Evolutionary conservation across 2,113 vertebrate species (phyloP).

Genomic region (Phodopus roborovskii): DNA sequence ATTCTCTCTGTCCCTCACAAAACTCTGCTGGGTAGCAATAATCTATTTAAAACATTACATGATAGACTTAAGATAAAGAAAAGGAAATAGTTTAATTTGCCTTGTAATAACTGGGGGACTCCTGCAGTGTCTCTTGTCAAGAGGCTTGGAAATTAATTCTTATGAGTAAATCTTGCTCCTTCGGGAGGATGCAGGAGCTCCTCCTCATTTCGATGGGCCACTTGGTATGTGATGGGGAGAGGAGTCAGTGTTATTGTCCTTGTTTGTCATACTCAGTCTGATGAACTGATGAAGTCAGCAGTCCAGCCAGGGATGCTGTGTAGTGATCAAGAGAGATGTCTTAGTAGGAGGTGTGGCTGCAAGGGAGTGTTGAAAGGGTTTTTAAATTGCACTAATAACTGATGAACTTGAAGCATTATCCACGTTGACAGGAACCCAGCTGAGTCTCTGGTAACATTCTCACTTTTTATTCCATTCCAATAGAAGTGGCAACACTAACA

Average conservation of each 20-base stretch:
- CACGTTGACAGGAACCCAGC: conserved; percentile 23
- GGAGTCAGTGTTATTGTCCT: not conserved
- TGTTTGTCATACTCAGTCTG: not conserved
- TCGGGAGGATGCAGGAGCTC: not conserved
- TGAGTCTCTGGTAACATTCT: conserved; percentile 26
- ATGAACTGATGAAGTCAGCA: not conserved
- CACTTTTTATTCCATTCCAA: conserved; percentile 51
- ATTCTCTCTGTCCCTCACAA: not conserved
- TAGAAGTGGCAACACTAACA: not conserved
- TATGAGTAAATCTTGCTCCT: not conserved
- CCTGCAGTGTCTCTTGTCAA: not conserved
- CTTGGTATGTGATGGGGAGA: not conserved
- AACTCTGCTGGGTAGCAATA: not conserved
- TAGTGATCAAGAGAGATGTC: conserved; percentile 38
- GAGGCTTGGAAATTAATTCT: not conserved
- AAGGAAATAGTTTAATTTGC: conserved; percentile 41
- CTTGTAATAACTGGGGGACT: not conserved
- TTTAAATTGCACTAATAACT: conserved; percentile 49
- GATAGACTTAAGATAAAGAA: not conserved
- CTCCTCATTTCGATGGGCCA: not conserved
- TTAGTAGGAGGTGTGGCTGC: conserved; percentile 36
- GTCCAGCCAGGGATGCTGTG: not conserved
- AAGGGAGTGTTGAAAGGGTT: conserved; percentile 39
- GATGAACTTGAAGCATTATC: conserved; percentile 50
- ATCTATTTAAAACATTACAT: conserved; percentile 5